These are phyloP conservation scores for Uria lomvia DNA, from an alignment of 2,113 vertebrate genomes.

Conservation along the genomic window DNA sequence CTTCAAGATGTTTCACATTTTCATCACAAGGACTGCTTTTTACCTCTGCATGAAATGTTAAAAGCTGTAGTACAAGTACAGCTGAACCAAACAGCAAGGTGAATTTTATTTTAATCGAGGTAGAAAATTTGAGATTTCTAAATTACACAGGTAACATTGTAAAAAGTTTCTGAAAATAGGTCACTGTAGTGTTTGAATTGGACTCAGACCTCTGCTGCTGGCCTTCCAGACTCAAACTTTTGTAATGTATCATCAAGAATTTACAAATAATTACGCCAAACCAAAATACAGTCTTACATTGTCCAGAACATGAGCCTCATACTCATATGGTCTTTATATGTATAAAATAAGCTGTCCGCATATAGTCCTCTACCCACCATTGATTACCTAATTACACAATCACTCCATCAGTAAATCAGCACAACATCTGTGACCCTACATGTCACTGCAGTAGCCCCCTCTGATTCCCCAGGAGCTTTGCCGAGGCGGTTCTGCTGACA, in stretches of 20 bases:
- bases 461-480: conserved; percentile 69
- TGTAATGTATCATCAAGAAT: neutral
- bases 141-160: neutral
- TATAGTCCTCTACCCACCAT: conserved; percentile 64
- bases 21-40: neutral
- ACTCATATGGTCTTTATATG: conserved; percentile 7
- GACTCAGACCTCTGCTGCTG: neutral
- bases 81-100: neutral
- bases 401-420: conserved; percentile 76
- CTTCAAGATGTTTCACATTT: neutral
- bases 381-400: conserved; percentile 82
- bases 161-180: neutral
- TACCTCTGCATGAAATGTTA: neutral
- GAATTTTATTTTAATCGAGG: neutral
- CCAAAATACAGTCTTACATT: neutral
- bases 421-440: conserved; percentile 73
- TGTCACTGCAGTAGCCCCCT: conserved; percentile 63
- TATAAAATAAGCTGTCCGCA: conserved; percentile 52
- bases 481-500: conserved; percentile 73
- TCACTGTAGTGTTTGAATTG: neutral
- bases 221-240: neutral
- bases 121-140: neutral
- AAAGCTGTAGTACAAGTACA: neutral
- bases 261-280: neutral
- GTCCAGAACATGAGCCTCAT: neutral